Evolutionary conservation across 2,113 vertebrate species (phyloP).

Genomic region (Amblyopsis rosae): DNA sequence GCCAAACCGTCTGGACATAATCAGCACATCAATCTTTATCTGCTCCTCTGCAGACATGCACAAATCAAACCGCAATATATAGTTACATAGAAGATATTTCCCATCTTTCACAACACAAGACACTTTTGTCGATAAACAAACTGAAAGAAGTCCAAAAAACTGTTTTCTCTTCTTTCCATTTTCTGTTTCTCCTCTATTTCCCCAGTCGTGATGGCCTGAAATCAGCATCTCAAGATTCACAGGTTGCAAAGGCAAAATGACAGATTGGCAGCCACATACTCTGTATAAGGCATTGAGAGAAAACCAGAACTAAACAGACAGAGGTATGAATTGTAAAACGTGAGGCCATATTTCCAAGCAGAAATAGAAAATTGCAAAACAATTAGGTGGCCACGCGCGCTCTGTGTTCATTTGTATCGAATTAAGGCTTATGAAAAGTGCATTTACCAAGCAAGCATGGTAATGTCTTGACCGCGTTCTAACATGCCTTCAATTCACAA

Average conservation of each 20-base stretch:
- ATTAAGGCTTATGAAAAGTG: too few species aligned
- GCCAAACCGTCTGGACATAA: constrained; percentile 65
- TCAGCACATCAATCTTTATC: constrained; percentile 74
- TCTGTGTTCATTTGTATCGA: too few species aligned
- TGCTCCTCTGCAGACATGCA: constrained; percentile 46
- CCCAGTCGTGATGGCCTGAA: not conserved
- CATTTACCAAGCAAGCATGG: too few species aligned
- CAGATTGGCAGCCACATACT: too few species aligned
- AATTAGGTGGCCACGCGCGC: too few species aligned
- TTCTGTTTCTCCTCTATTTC: constrained; percentile 9
- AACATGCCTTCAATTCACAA: too few species aligned
- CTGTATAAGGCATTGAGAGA: too few species aligned
- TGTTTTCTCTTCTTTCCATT: constrained; percentile 17
- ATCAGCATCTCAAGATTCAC: not conserved
- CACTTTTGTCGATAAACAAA: constrained; percentile 48
- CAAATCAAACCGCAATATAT: constrained; percentile 35
- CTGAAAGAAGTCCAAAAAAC: constrained; percentile 31
- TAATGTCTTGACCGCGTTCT: too few species aligned
- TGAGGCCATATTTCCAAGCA: too few species aligned
- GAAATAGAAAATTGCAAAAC: too few species aligned
- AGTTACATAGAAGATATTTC: constrained; percentile 15
- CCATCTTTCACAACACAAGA: constrained; percentile 39
- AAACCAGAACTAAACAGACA: too few species aligned
- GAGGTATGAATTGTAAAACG: too few species aligned
- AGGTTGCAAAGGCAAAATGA: not conserved